Percentiles rank a stretch among this genome's conserved stretches.
phyloP scores from a whole-genome alignment of 2,888 invertebrate genomes.

The Aporophyla nigra region DNA sequence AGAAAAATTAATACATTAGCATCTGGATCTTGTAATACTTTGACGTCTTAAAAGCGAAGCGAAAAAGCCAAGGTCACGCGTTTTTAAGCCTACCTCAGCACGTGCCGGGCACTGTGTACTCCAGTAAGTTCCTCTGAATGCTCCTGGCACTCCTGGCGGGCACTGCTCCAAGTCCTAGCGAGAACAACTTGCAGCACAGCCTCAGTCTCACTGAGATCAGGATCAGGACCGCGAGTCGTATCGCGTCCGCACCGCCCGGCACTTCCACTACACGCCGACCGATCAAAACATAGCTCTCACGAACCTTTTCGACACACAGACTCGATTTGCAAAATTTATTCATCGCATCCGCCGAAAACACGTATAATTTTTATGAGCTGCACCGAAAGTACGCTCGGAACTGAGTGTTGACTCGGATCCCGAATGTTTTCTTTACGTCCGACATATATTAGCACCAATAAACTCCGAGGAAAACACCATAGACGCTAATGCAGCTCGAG shows the following conservation, averaged over 20 bases:
- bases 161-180: conserved; percentile 68
- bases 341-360: conserved; percentile 90
- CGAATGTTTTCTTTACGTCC: conserved; percentile 80
- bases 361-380: conserved; percentile 86
- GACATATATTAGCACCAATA: conserved; percentile 85
- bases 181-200: conserved; percentile 73
- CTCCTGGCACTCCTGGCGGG: conserved; percentile 64
- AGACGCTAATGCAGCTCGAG: conserved; percentile 80
- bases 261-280: conserved; percentile 86
- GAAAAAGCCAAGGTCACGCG: conserved; percentile 78
- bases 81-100: conserved; percentile 84
- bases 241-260: conserved; percentile 85
- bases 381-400: conserved; percentile 81
- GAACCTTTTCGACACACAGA: conserved; percentile 89
- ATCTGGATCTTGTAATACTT: conserved; percentile 64
- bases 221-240: conserved; percentile 76
- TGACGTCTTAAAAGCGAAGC: conserved; percentile 70
- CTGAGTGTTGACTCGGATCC: conserved; percentile 68
- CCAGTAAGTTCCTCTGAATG: conserved; percentile 72
- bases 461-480: conserved; percentile 86
- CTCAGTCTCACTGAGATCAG: conserved; percentile 80
- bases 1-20: conserved; percentile 55
- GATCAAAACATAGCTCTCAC: conserved; percentile 89
- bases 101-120: conserved; percentile 76
- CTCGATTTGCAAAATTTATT: conserved; percentile 90